Evolutionary conservation across 2,888 invertebrate genomes (phyloP).

Genomic region (Malthinus seriepunctatus): DNA sequence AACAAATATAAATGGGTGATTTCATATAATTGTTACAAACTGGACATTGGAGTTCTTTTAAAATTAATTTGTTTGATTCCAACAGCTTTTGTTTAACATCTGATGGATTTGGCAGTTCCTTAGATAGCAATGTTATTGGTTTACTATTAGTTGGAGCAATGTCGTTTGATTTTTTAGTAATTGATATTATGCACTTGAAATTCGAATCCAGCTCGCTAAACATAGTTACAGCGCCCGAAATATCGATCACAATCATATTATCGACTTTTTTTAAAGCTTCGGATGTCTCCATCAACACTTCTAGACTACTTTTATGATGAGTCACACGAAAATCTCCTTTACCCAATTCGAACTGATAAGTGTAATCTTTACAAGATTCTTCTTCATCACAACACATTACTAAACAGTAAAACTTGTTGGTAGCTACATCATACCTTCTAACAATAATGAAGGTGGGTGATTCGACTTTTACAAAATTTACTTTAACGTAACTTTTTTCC

Average conservation of each 20-base stretch:
- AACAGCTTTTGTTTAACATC: neutral
- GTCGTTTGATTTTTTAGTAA: constrained; percentile 21
- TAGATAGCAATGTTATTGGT: too few relatives aligned
- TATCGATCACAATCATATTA: constrained; percentile 22
- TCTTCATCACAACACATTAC: constrained; percentile 2
- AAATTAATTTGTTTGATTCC: too few relatives aligned
- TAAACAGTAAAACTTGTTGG: constrained; percentile 14
- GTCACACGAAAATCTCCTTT: constrained; percentile 19
- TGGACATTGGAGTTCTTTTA: too few relatives aligned
- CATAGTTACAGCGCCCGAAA: constrained; percentile 9
- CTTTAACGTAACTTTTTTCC: constrained; percentile 8
- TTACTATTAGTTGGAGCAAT: too few relatives aligned
- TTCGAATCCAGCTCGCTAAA: constrained; percentile 8
- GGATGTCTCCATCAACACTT: constrained; percentile 7
- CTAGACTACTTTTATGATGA: constrained; percentile 7
- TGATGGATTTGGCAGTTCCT: neutral
- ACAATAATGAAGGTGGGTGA: constrained; percentile 37
- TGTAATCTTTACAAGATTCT: constrained; percentile 15
- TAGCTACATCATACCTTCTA: constrained; percentile 34
- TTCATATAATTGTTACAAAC: too few relatives aligned
- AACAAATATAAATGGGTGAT: too few relatives aligned
- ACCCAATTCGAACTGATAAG: constrained; percentile 28
- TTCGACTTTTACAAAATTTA: constrained; percentile 40
- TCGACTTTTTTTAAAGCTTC: constrained; percentile 15
- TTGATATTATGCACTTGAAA: constrained; percentile 18